These are phyloP conservation scores for Scaptomyza caliginosa DNA, from an alignment of 2,888 invertebrate species.

Conservation along the genomic window DNA sequence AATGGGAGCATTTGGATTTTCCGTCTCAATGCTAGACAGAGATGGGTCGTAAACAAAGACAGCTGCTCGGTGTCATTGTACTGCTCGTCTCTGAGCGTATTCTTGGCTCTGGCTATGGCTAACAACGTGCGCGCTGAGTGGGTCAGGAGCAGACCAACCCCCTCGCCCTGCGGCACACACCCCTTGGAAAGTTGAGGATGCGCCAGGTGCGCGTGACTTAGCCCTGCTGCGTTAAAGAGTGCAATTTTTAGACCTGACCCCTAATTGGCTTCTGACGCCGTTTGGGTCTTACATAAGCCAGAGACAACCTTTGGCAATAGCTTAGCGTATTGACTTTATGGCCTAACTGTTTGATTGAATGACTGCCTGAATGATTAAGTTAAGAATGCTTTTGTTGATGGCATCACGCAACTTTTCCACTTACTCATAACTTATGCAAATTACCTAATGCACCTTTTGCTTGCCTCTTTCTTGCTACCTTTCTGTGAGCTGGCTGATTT, in stretches of 20 bases:
- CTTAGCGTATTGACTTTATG: constrained; percentile 14
- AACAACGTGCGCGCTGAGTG: constrained; percentile 65
- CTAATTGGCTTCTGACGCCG: constrained; percentile 68
- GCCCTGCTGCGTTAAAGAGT: constrained; percentile 33
- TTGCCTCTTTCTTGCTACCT: neutral
- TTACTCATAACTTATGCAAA: constrained; percentile 52
- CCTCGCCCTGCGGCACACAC: neutral
- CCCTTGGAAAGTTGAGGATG: constrained; percentile 28
- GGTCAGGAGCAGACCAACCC: constrained; percentile 77
- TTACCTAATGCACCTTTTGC: constrained; percentile 18
- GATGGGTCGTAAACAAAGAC: constrained; percentile 82
- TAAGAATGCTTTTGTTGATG: neutral
- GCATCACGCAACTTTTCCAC: constrained; percentile 50
- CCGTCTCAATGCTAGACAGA: constrained; percentile 72
- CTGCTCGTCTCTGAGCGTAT: constrained; percentile 45
- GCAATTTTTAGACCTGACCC: constrained; percentile 72
- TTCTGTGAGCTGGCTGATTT: constrained; percentile 37
- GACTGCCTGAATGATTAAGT: constrained; percentile 20
- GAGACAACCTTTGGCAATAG: constrained; percentile 16
- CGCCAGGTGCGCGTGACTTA: constrained; percentile 73
- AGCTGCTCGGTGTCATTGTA: constrained; percentile 78
- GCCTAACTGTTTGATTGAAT: neutral
- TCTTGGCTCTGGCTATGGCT: constrained; percentile 2
- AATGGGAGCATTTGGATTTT: constrained; percentile 37
- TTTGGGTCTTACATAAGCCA: constrained; percentile 39